A percentile compares a stretch with the other conserved stretches of the same genome.
These are phyloP conservation scores for Andrena praecox DNA, from an alignment of 2,888 invertebrate genomes.

Conservation along the genomic window DNA sequence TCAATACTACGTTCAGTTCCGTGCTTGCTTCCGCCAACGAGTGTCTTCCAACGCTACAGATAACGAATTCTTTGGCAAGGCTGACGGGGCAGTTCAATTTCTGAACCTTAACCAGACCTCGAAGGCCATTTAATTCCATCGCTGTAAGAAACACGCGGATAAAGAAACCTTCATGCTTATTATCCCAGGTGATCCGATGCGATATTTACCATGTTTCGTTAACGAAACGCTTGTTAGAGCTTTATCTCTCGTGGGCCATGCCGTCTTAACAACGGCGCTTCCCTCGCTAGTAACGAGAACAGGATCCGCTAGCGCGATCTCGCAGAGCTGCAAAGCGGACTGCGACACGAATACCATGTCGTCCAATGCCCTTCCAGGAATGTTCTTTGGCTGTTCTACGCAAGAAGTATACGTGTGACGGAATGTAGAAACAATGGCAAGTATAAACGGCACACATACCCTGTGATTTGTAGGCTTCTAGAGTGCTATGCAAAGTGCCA, in stretches of 20 bases:
- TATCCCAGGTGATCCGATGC: background rate
- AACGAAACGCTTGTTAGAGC: slow-evolving; percentile 86
- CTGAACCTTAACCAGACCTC: slow-evolving; percentile 73
- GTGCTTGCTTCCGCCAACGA: slow-evolving; percentile 58
- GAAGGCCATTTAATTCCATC: slow-evolving; percentile 75
- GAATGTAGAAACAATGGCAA: background rate
- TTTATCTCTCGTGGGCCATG: slow-evolving; percentile 88
- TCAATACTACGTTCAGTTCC: slow-evolving; percentile 75
- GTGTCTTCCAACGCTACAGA: slow-evolving; percentile 73
- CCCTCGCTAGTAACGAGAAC: slow-evolving; percentile 83
- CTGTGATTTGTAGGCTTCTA: slow-evolving; percentile 79
- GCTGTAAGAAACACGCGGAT: slow-evolving; percentile 66
- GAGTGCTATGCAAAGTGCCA: slow-evolving; percentile 76
- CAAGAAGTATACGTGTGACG: slow-evolving; percentile 22
- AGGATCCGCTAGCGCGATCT: slow-evolving; percentile 87
- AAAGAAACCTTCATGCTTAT: background rate
- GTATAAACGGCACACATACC: slow-evolving; percentile 71
- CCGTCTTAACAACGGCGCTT: slow-evolving; percentile 85
- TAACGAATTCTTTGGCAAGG: slow-evolving; percentile 76
- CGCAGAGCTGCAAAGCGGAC: slow-evolving; percentile 87
- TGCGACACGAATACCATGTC: slow-evolving; percentile 88
- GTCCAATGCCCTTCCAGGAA: slow-evolving; percentile 85
- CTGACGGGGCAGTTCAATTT: slow-evolving; percentile 61
- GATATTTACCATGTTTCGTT: slow-evolving; percentile 86
- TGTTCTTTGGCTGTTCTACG: slow-evolving; percentile 75